phyloP scores from a whole-genome alignment of 2,113 vertebrate species.

The Oxyura jamaicensis region DNA sequence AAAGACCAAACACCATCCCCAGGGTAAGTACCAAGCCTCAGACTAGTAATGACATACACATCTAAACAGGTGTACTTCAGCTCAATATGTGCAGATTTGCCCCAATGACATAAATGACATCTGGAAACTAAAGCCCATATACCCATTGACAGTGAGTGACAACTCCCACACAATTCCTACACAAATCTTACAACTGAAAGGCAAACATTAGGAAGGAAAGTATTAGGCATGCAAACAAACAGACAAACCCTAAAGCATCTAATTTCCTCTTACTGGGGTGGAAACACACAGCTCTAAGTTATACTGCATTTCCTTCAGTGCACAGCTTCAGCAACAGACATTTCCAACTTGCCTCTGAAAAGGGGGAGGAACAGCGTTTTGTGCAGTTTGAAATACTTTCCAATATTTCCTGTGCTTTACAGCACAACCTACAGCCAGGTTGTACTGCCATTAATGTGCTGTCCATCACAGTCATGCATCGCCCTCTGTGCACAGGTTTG shows the following conservation, averaged over 20 bases:
- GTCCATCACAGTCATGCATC: background rate
- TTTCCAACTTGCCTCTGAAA: background rate
- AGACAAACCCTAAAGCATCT: background rate
- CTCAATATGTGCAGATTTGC: background rate
- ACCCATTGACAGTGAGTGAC: background rate
- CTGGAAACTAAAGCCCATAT: background rate
- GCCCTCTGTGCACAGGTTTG: accelerated
- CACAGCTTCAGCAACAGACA: background rate
- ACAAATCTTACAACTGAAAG: background rate
- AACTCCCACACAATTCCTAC: background rate
- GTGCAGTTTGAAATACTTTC: background rate
- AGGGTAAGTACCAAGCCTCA: background rate
- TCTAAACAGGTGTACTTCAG: background rate
- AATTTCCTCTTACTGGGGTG: background rate
- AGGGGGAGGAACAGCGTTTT: background rate
- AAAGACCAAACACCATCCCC: background rate
- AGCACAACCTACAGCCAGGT: background rate
- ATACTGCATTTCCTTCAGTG: background rate
- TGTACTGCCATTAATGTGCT: accelerated
- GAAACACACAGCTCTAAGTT: background rate
- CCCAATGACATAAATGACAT: background rate
- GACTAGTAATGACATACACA: background rate
- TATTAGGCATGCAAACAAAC: background rate
- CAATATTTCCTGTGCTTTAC: background rate
- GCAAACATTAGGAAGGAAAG: background rate